Evolutionary conservation across 2,113 vertebrate genomes (phyloP).

Genomic region (Camarhynchus parvulus): DNA sequence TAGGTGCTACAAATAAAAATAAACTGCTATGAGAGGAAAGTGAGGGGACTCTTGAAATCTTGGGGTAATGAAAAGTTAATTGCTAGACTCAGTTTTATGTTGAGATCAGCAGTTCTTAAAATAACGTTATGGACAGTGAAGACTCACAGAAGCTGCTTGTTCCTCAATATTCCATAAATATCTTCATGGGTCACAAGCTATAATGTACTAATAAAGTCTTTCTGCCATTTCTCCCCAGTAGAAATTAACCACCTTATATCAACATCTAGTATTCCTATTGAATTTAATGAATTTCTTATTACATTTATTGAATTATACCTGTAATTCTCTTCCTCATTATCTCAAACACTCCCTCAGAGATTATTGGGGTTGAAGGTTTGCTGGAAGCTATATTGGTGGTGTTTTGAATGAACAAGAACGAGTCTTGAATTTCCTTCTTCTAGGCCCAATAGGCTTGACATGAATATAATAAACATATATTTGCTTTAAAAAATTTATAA

Average conservation of each 20-base stretch:
- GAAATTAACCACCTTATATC: neutral
- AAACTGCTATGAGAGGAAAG: neutral
- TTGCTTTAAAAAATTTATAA: neutral
- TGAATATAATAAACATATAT: neutral
- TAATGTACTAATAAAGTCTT: neutral
- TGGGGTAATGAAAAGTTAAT: neutral
- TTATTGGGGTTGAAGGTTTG: neutral
- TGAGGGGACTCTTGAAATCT: neutral
- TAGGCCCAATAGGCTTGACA: neutral
- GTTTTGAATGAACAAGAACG: neutral
- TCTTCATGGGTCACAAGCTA: neutral
- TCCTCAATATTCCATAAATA: neutral
- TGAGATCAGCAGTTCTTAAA: neutral
- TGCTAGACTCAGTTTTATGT: neutral
- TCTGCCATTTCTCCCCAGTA: neutral
- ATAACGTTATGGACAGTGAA: neutral
- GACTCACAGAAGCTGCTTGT: neutral
- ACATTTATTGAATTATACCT: neutral
- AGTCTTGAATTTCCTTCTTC: neutral
- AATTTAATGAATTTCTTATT: neutral
- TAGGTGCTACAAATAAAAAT: neutral
- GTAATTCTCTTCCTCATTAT: neutral
- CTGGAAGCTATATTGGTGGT: neutral
- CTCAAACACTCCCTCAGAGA: neutral
- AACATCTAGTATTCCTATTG: neutral